Evolutionary conservation across 1,140 invertebrate genomes (phyloP), one percentile per base, ranked within the genome.

Genomic region (Acromyrmex heyeri): DNA sequence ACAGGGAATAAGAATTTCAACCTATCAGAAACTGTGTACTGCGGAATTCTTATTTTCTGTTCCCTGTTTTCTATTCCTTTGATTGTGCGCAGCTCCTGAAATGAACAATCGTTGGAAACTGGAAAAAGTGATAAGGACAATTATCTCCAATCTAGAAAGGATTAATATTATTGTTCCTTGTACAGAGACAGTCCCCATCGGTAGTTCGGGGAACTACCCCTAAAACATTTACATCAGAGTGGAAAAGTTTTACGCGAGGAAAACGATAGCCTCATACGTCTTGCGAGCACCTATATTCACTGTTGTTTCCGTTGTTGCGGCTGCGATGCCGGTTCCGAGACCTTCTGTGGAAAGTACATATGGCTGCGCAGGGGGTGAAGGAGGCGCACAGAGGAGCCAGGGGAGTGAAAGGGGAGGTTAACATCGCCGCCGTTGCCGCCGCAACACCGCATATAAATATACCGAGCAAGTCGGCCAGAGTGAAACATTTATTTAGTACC

Each of bases 401-500:
- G 21, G n/a, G 16, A 16, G 55, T 6, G 55, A 57, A 14, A 44
- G 48, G 77, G 4, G 24, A 69, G 88, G 88, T 30, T 83, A 75
- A 61, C 79, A 83, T 83, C 78, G 88, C 87, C 88, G 76, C 70
- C 69, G 75, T 77, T 78, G 77, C 76, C 72, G 85, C 87, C 85
- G 88, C 90, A 87, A 89, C 91, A 89, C 89, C 92, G 94, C 93
- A 93, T 94, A 93, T 93, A 92, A 94, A 94, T 93, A 91, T 92
- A 93, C 83, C 76, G 78, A 62, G 89, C 79, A 73, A 82, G 85
- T 78, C 83, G 87, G 78, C 88, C 86, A 79, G 89, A 91, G 93
- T 95, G 90, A 94, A 95, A 95, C 93, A 95, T 95, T 95, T 93
- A 95, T 94, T 94, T 93, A 94, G 91, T 92, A 87, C 92, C 93